Evolutionary conservation across 1,140 invertebrate genomes (phyloP), one percentile per base, ranked within the genome.

Genomic region (Papilio dardanus): DNA sequence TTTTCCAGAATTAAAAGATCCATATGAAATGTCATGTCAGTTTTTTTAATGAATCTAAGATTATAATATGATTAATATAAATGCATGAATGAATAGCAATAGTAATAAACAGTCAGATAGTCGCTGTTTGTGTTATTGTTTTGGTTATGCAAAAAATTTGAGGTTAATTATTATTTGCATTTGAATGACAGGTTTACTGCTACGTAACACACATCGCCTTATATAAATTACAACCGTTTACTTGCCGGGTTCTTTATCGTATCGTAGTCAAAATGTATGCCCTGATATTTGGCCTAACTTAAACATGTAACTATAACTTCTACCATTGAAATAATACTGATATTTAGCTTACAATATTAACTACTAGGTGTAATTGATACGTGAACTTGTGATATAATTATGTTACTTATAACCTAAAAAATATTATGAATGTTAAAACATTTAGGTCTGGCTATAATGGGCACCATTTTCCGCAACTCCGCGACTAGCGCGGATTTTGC

Each of bases 161-260:
- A 54, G 50, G 50, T 54, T 54, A 54, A 54, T 54, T 54, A 24
- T 50, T 54, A 54, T 12, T n/a, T n/a, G n/a, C n/a, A 19, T 46
- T 54, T 24, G 50, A 19, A 54, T 54, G 50, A 54, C 50, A 21
- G 19, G 19, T 24, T 54, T 54, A 54, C 50, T 21, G 50, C 50
- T 24, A 54, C 6, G 19, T 54, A 54, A 24, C 50, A 54, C 24
- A 24, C 50, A 54, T 54, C 24, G 19, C 50, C 50, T 24, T 54
- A 21, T 54, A 24, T 54, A 54, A 54, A 24, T 24, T 24, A 24
- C 19, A 24, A 54, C 42, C 21, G 50, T 54, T 54, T 21, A 54
- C 50, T 54, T 24, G 21, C 50, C 50, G 50, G 10, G 8, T 8
- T 10, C 46, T 16, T 42, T n/a, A 3, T n/a, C 14, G 4, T n/a